These are phyloP conservation scores for Oreortyx pictus DNA, from an alignment of 2,797 vertebrate genomes.

Conservation along the genomic window DNA sequence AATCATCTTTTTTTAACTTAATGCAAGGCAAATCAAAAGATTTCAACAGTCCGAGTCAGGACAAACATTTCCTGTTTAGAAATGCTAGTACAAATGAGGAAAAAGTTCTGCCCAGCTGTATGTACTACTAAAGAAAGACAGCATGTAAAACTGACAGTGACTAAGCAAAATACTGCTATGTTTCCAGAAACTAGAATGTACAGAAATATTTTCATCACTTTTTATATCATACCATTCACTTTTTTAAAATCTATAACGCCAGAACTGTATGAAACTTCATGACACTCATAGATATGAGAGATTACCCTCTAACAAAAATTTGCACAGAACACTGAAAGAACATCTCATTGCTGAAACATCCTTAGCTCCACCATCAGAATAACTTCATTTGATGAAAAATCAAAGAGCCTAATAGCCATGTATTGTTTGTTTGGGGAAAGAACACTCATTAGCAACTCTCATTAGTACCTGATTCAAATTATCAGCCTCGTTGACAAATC, in stretches of 20 bases:
- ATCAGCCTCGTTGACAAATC: slow-evolving; percentile 80
- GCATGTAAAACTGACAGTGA: neutral
- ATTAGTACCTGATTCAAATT: slow-evolving; percentile 80
- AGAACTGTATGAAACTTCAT: neutral
- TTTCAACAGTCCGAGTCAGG: neutral
- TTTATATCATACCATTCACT: neutral
- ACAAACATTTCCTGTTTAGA: neutral
- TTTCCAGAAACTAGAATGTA: neutral
- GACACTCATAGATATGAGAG: neutral
- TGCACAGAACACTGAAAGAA: neutral
- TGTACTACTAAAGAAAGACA: neutral
- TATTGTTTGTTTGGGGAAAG: neutral
- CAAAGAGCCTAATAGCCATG: neutral
- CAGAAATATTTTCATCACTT: neutral
- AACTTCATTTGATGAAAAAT: neutral
- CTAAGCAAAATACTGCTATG: neutral
- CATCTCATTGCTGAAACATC: neutral
- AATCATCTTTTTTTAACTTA: neutral
- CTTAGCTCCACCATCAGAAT: neutral
- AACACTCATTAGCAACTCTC: neutral
- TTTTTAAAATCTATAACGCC: neutral
- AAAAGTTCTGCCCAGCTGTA: neutral
- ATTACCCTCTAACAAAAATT: neutral
- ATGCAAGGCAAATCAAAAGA: neutral
- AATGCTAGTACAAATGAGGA: neutral